Evolutionary conservation across 2,113 vertebrate genomes (phyloP).

Genomic region (Phalacrocorax pelagicus): DNA sequence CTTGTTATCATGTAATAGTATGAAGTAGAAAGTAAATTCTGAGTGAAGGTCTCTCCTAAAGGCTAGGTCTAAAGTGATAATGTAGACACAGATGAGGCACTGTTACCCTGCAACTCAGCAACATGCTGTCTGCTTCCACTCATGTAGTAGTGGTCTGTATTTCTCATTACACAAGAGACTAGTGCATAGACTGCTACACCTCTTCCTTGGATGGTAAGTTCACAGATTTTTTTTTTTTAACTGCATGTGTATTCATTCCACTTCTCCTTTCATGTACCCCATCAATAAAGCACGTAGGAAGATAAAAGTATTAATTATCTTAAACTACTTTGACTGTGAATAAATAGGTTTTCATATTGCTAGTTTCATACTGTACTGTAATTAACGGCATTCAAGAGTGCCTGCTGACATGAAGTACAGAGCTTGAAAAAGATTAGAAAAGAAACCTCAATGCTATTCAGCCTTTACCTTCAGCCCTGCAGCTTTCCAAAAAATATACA

Average conservation of each 20-base stretch:
- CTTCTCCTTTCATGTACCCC: neutral
- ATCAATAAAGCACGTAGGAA: neutral
- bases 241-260: neutral
- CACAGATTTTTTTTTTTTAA: neutral
- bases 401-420: neutral
- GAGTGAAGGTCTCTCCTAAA: neutral
- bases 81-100: neutral
- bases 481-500: neutral
- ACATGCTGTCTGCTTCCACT: neutral
- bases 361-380: neutral
- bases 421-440: constrained; percentile 29
- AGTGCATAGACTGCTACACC: neutral
- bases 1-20: neutral
- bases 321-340: neutral
- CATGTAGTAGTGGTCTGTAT: neutral
- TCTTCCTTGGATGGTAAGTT: neutral
- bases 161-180: neutral
- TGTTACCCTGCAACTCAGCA: neutral
- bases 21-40: neutral
- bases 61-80: neutral
- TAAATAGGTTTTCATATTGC: constrained; percentile 11
- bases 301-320: constrained; percentile 44
- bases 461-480: neutral
- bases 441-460: constrained; percentile 12
- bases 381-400: neutral